phyloP scores from a whole-genome alignment of 2,888 invertebrate species.

The Disparrhopalites patrizii region DNA sequence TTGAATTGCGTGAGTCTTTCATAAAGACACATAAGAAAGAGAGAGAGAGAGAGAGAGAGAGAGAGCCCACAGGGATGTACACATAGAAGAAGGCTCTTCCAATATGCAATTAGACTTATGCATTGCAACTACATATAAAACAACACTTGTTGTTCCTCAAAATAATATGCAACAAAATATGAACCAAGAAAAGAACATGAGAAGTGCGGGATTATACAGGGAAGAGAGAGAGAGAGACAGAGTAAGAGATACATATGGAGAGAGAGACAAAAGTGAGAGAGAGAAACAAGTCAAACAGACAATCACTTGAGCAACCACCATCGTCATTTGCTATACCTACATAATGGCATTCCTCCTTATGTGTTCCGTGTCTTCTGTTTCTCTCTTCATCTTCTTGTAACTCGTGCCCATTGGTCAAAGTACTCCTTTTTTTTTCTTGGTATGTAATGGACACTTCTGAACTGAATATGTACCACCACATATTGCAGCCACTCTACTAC shows the following conservation, averaged over 20 bases:
- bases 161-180: not conserved
- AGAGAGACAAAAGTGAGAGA: not conserved
- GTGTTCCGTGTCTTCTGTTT: too few relatives aligned
- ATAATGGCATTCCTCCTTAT: too few relatives aligned
- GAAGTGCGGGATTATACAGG: not conserved
- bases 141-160: not conserved
- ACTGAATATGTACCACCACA: too few relatives aligned
- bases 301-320: slow-evolving; percentile 1
- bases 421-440: too few relatives aligned
- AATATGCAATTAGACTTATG: too few relatives aligned
- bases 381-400: too few relatives aligned
- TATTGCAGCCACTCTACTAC: too few relatives aligned
- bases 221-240: not conserved
- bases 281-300: slow-evolving; percentile 7
- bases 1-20: too few relatives aligned
- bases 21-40: too few relatives aligned
- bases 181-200: not conserved
- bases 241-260: not conserved
- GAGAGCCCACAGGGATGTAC: slow-evolving; percentile 14
- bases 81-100: not conserved
- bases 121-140: not conserved
- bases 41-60: too few relatives aligned
- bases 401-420: slow-evolving; percentile 6
- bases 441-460: too few relatives aligned
- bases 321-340: too few relatives aligned